Evolutionary conservation across 37 sponge, comb jelly and placozoan genomes (phyloP).

Genomic region (Geodia barretti): DNA sequence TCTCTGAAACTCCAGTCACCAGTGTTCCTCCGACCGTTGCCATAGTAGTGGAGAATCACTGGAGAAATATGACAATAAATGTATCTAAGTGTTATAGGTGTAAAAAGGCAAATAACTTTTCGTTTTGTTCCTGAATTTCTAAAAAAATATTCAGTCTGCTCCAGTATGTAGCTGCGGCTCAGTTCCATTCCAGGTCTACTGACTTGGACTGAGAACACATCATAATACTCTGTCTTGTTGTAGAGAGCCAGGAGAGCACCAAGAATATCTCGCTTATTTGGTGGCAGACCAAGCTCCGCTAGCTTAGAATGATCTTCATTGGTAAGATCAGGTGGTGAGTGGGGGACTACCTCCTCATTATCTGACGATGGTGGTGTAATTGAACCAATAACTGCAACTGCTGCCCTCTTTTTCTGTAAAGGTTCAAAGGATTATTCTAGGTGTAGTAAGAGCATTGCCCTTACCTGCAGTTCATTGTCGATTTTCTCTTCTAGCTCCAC

Average conservation of each 20-base stretch:
- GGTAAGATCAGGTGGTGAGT: background rate
- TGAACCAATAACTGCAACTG: too few species aligned
- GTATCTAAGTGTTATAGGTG: background rate
- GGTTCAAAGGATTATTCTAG: too few species aligned
- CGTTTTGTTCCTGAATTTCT: background rate
- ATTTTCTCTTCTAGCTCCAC: too few species aligned
- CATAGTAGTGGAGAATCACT: slow-evolving; percentile 72
- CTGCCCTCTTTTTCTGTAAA: too few species aligned
- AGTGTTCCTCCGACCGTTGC: slow-evolving; percentile 60
- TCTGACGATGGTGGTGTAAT: too few species aligned
- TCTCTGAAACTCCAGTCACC: slow-evolving; percentile 89
- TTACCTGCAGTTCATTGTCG: too few species aligned
- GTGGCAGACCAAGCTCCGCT: background rate
- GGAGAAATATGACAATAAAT: background rate
- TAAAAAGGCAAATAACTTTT: background rate
- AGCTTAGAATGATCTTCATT: background rate
- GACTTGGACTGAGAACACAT: background rate
- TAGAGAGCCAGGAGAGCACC: background rate
- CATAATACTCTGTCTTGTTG: background rate
- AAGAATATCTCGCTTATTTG: background rate
- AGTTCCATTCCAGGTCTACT: background rate
- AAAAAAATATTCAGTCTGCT: background rate
- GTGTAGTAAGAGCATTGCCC: too few species aligned
- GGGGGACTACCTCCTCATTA: background rate
- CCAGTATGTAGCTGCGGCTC: background rate